Evolutionary conservation across 1,140 invertebrate genomes (phyloP).

Genomic region (Drosophila murphyi): DNA sequence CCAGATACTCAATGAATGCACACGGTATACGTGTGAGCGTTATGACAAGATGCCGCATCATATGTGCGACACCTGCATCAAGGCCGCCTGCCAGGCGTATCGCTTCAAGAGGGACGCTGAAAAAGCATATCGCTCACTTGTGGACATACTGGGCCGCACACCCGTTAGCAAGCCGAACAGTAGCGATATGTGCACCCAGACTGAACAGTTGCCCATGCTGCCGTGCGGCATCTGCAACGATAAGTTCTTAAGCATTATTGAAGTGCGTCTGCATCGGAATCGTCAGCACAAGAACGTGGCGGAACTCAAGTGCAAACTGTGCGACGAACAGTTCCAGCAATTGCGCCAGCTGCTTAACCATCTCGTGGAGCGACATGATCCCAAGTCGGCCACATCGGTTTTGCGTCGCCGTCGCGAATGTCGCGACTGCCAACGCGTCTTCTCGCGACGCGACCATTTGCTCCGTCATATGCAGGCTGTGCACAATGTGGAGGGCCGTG

Average conservation of each 20-base stretch:
- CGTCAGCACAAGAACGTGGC: constrained; percentile 33
- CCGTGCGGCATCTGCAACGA: constrained; percentile 73
- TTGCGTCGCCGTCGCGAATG: constrained; percentile 48
- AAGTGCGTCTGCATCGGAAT: constrained; percentile 68
- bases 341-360: constrained; percentile 65
- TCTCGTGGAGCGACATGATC: constrained; percentile 59
- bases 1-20: constrained; percentile 74
- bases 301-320: constrained; percentile 67
- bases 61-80: constrained; percentile 68
- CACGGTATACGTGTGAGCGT: constrained; percentile 62
- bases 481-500: constrained; percentile 42
- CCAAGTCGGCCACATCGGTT: constrained; percentile 13
- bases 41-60: constrained; percentile 67
- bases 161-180: constrained; percentile 27
- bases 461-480: constrained; percentile 66
- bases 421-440: constrained; percentile 56
- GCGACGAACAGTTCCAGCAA: constrained; percentile 57
- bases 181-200: constrained; percentile 69
- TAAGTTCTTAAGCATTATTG: constrained; percentile 62
- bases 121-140: constrained; percentile 66
- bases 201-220: constrained; percentile 63
- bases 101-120: constrained; percentile 71
- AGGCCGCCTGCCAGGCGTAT: constrained; percentile 66
- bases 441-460: constrained; percentile 70
- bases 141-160: constrained; percentile 50